These are phyloP conservation scores for Halichoerus grypus DNA, from an alignment of 2,113 vertebrate genomes.

Conservation along the genomic window DNA sequence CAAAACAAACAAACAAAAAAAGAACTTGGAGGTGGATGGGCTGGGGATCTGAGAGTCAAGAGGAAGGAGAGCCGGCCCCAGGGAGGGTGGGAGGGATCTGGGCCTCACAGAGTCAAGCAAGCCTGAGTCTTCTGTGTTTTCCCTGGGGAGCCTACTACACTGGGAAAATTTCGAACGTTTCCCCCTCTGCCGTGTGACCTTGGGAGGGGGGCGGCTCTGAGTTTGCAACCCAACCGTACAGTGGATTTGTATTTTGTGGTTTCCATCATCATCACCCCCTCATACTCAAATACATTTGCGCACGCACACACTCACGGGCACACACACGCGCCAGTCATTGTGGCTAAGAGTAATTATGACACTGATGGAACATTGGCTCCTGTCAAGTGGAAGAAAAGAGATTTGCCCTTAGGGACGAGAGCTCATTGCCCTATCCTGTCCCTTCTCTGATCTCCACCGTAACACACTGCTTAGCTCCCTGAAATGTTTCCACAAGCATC, in stretches of 20 bases:
- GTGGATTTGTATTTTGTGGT: not conserved
- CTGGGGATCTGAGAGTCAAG: slow-evolving; percentile 79
- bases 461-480: not conserved
- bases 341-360: slow-evolving; percentile 22
- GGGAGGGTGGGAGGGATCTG: slow-evolving; percentile 73
- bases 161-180: slow-evolving; percentile 71
- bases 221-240: slow-evolving; percentile 65
- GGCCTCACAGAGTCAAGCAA: slow-evolving; percentile 84
- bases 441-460: slow-evolving; percentile 12
- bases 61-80: slow-evolving; percentile 73
- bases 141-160: slow-evolving; percentile 80
- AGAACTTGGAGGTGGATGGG: slow-evolving; percentile 82
- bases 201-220: slow-evolving; percentile 73
- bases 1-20: slow-evolving; percentile 71
- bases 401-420: not conserved
- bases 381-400: slow-evolving; percentile 30
- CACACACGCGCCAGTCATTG: not conserved
- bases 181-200: slow-evolving; percentile 15
- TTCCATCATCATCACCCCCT: slow-evolving; percentile 54
- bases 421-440: not conserved
- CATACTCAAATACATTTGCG: not conserved
- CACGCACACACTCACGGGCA: not conserved
- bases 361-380: not conserved
- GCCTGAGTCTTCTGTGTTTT: slow-evolving; percentile 82
- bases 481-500: not conserved